Base-by-base conservation (phyloP, 2,113 vertebrate species). In the Psilopogon haemacephalus region DNA sequence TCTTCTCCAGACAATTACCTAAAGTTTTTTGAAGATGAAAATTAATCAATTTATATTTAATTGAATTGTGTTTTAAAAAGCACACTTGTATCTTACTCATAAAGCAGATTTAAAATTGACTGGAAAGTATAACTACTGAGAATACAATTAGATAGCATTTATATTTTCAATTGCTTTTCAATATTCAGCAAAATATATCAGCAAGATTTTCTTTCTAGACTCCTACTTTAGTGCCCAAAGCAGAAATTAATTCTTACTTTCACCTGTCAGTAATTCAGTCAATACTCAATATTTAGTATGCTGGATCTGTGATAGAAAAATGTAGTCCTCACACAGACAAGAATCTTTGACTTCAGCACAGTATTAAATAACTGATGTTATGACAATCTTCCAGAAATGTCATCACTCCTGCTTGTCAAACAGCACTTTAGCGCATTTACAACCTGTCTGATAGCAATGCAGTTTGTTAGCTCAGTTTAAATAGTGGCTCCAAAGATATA, bases 201-300 rank as follows among this genome's bases (percentile, higher is more conserved):
- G 33, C 23, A 89, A 60, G 11, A 26, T 86, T 95, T 93, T 92
- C 37, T 73, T 90, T 42, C 26, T 70, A 56, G 59, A 56, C 46
- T 52, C 58, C 56, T 72, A 10, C 42, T 90, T 86, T 32, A 50
- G 46, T 92, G 27, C 77, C 48, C 11, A 12, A 75, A 88, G 84
- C 76, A 77, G 24, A 78, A 42, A 63, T 95, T 72, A 86, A 46
- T 84, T 91, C 46, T 89, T 74, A 74, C 28, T 91, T 97, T 92
- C 15, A 78, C 8, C 76, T 95, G 30, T 46, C 67, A 60, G 68
- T 44, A 85, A 94, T 81, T 82, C 62, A 89, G 38, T 38, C 46
- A 63, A 19, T 69, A 75, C 21, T 78, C 37, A 46, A 50, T 70
- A 50, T 56, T 95, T 76, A 73, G 40, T 65, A 80, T 87, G 56